These are phyloP conservation scores for Amphiprion clarkii DNA, from an alignment of 2,797 vertebrate genomes.

Conservation along the genomic window DNA sequence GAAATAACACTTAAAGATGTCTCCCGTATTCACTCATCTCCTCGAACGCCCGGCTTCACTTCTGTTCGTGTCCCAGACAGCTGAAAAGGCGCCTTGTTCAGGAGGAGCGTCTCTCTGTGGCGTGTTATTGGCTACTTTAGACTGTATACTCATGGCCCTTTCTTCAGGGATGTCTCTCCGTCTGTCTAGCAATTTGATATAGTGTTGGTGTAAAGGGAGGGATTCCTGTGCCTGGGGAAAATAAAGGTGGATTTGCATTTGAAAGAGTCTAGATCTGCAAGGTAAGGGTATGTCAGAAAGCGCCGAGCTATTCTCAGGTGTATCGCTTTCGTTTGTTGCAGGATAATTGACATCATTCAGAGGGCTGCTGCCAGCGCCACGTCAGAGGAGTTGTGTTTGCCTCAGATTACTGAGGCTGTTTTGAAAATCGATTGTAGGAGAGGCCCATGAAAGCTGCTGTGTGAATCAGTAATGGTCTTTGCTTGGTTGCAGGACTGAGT, in stretches of 20 bases:
- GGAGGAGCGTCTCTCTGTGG: conserved; percentile 18
- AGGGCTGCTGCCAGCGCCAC: conserved; percentile 39
- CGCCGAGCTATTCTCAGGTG: conserved; percentile 53
- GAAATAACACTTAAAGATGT: conserved; percentile 28
- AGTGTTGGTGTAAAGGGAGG: conserved; percentile 30
- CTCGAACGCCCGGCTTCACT: neutral
- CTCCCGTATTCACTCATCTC: conserved; percentile 26
- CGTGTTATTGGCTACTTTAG: conserved; percentile 45
- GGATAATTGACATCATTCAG: conserved; percentile 72
- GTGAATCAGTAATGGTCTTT: conserved; percentile 13
- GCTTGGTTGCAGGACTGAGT: conserved; percentile 12
- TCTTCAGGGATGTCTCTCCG: conserved; percentile 41
- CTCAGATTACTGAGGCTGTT: conserved; percentile 52
- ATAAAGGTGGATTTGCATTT: conserved; percentile 70
- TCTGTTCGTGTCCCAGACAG: conserved; percentile 11
- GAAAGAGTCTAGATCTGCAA: conserved; percentile 66
- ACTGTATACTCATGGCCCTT: conserved; percentile 33
- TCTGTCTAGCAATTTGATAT: conserved; percentile 42
- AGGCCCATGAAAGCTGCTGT: conserved; percentile 22
- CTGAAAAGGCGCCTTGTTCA: conserved; percentile 32
- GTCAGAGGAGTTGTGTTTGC: conserved; percentile 45
- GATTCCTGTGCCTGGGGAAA: conserved; percentile 50
- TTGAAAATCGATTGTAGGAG: conserved; percentile 50
- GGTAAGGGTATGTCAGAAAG: conserved; percentile 62
- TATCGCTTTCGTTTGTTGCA: conserved; percentile 67